Evolutionary conservation across 2,113 vertebrate genomes (phyloP), one percentile per base, ranked within the genome.

Genomic region (Clinocottus analis): DNA sequence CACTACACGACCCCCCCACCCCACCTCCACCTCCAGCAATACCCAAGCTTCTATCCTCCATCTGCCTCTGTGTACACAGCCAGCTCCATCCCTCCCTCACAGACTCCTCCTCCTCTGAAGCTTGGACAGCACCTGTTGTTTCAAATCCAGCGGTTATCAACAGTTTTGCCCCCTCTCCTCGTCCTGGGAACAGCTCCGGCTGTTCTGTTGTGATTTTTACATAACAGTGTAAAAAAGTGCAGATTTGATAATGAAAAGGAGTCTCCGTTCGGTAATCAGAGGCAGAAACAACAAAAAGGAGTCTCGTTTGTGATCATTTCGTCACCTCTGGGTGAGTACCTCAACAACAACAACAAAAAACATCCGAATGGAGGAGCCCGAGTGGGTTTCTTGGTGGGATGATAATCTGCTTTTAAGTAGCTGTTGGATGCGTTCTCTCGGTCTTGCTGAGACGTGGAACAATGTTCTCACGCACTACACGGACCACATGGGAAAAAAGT

Each of bases 41-140:
- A 83, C 67, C 67, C 72, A 31, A 35, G 2, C 60, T 63, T 12
- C 66, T 72, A 5, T 39, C 19, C 61, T 77, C 25, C 55, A n/a
- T 67, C 45, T 45, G 55, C 19, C 33, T 60, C 41, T 61, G 53
- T 47, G 14, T 66, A 45, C 62, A 68, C 45, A 33, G 21, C 9
- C 23, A 4, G 16, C 25, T 75, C 49, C 49, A n/a, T n/a, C n/a
- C n/a, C 66, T 75, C 49, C 59, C 59, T 64, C 58, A 23, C 59
- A 23, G 16, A 19, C 16, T 45, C 33, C 33, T 67, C 60, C 39
- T 41, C 39, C 39, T n/a, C n/a, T n/a, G n/a, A n/a, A n/a, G n/a
- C n/a, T n/a, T n/a, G n/a, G n/a, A n/a, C n/a, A n/a, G n/a, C n/a
- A 85, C 84, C 85, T 85, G 86, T 87, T 84, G 82, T 88, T 91